Evolutionary conservation across 1,140 invertebrate genomes (phyloP).

Genomic region (Megalonaias nervosa): DNA sequence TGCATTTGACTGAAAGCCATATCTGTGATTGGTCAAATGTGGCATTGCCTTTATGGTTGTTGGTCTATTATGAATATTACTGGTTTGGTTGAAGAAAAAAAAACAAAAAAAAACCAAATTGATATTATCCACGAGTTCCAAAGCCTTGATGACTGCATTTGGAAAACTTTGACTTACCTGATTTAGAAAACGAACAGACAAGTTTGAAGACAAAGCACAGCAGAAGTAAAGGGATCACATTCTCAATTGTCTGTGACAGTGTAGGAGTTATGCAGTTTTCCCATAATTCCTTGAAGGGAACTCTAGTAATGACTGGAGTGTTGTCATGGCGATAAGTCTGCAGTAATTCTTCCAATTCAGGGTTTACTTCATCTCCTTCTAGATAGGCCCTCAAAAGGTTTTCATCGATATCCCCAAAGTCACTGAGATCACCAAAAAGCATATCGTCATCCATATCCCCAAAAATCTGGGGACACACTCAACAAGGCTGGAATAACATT

Average conservation of each 20-base stretch:
- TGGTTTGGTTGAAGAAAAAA: too few species aligned
- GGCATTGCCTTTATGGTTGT: too few species aligned
- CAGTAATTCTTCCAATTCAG: conserved; percentile 29
- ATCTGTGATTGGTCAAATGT: too few species aligned
- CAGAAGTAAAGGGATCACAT: conserved; percentile 27
- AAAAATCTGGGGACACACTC: too few species aligned
- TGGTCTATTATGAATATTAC: too few species aligned
- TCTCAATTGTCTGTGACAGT: conserved; percentile 33
- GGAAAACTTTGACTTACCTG: conserved; percentile 4
- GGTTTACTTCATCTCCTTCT: conserved; percentile 27
- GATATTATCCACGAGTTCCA: too few species aligned
- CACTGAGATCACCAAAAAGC: conserved; percentile 21
- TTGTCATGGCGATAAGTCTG: conserved; percentile 27
- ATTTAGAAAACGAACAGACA: conserved; percentile 35
- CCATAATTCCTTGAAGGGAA: conserved; percentile 32
- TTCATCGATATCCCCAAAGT: conserved; percentile 28
- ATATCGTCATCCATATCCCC: conserved; percentile 26
- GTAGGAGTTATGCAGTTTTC: conserved; percentile 37
- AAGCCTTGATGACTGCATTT: too few species aligned
- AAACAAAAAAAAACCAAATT: too few species aligned
- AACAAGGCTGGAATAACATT: too few species aligned
- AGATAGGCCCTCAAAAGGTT: conserved; percentile 31
- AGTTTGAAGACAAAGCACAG: conserved; percentile 37
- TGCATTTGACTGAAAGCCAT: too few species aligned
- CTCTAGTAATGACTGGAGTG: conserved; percentile 20